Base-by-base conservation (phyloP, 2,113 vertebrate species). In the Uropsilus gracilis region DNA sequence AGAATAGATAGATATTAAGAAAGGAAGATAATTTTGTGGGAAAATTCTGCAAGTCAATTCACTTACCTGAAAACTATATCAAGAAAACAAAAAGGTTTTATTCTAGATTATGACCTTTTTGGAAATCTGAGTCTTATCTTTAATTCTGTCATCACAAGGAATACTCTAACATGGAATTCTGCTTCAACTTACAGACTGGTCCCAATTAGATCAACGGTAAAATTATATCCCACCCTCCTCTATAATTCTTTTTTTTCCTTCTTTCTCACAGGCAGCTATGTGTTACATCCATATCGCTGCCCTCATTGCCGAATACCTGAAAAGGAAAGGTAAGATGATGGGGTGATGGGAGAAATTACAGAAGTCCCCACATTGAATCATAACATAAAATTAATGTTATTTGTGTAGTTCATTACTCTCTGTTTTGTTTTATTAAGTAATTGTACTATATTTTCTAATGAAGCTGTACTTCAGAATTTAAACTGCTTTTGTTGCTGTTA, bases 231-330 rank as follows among this genome's bases (percentile, higher is more conserved):
- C 64, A 3, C 28, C 48, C 37, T 81, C 78, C 32, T 26, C 46
- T 76, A n/a, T 83, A 44, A 37, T 9, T 20, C 5, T 63, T 28
- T 55, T 12, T 85, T 77, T 82, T 83, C 66, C 93, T 91, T 95
- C 90, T 69, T 95, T 1, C 0, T 97, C 97, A 18, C 97, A 99
- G 99, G 99, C 99, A 90, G 99, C 99, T 32, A 99, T 99, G 99
- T 99, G 99, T 94, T 99, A 99, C 94, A 99, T 99, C 98, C 99
- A 99, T 93, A 99, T 99, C 39, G 99, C 99, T 10, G 99, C 99
- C 55, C 98, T 99, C 94, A 99, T 99, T 37, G 99, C 99, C 0
- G 99, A 99, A 92, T 99, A 99, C 32, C 98, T 99, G 96, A 99
- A 99, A 98, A 99, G 99, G 97, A 99, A 99, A 98, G 99, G 99